Evolutionary conservation across 2,888 invertebrate genomes (phyloP).

Genomic region (Cancer borealis): DNA sequence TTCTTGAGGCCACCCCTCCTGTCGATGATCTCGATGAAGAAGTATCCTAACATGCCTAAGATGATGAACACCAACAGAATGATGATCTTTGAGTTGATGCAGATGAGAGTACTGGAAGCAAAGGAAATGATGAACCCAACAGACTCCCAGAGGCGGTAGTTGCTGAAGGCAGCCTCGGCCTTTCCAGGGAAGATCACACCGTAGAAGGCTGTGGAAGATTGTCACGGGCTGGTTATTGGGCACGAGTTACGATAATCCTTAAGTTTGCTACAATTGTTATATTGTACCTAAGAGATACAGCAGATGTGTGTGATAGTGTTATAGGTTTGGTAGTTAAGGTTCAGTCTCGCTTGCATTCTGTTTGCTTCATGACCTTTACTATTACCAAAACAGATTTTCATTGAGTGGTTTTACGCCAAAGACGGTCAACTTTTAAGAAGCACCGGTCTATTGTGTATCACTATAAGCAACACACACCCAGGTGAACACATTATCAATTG

Average conservation of each 20-base stretch:
- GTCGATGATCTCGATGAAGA: slow-evolving; percentile 79
- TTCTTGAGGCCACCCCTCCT: slow-evolving; percentile 44
- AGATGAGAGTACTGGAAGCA: slow-evolving; percentile 88
- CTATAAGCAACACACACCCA: not conserved
- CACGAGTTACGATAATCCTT: not conserved
- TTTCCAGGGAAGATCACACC: slow-evolving; percentile 91
- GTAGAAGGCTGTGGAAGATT: slow-evolving; percentile 84
- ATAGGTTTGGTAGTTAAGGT: not conserved
- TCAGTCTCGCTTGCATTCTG: not conserved
- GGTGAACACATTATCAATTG: too few relatives aligned
- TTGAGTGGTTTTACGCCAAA: not conserved
- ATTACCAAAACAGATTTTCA: not conserved
- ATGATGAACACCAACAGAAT: slow-evolving; percentile 86
- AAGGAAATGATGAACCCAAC: slow-evolving; percentile 93
- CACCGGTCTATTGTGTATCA: not conserved
- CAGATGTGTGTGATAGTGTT: not conserved
- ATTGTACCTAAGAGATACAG: not conserved
- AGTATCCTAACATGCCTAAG: slow-evolving; percentile 88
- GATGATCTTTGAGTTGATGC: slow-evolving; percentile 87
- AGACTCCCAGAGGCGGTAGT: slow-evolving; percentile 95
- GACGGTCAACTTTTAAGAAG: not conserved
- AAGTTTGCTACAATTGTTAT: not conserved
- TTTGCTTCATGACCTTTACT: not conserved
- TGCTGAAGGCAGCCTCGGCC: slow-evolving; percentile 94
- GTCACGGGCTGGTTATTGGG: not conserved